phyloP scores from a whole-genome alignment of 2,797 vertebrate genomes.

The Cirrhinus molitorella region DNA sequence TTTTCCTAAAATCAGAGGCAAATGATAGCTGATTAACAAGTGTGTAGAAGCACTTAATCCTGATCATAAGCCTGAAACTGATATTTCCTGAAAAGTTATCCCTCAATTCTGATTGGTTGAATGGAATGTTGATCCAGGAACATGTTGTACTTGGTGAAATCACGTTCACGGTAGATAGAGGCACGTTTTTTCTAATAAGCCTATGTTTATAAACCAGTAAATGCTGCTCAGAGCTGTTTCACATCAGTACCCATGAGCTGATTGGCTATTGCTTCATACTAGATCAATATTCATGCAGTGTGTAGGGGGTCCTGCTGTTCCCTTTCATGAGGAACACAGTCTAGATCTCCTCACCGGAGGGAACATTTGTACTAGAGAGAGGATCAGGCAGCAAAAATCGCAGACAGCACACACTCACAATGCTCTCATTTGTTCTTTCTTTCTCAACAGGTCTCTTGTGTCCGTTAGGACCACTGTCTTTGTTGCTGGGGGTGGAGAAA shows the following conservation, averaged over 20 bases:
- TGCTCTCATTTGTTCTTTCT: conserved; percentile 6
- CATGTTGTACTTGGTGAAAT: too few relatives aligned
- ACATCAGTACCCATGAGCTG: neutral
- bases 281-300: neutral
- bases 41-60: too few relatives aligned
- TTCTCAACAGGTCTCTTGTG: conserved; percentile 61
- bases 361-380: conserved; percentile 25
- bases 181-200: neutral
- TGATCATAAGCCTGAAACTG: too few relatives aligned
- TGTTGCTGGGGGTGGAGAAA: conserved; percentile 58
- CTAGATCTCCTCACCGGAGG: neutral
- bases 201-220: neutral
- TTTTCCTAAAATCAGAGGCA: too few relatives aligned
- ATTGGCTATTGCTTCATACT: neutral
- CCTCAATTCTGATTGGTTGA: too few relatives aligned
- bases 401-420: conserved; percentile 36
- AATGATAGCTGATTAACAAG: too few relatives aligned
- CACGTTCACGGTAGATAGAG: neutral
- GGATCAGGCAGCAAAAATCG: conserved; percentile 39
- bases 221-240: neutral
- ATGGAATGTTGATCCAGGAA: too few relatives aligned
- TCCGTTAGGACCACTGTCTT: conserved; percentile 56
- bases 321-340: neutral
- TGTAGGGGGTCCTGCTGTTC: neutral
- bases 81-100: too few relatives aligned